A percentile compares a stretch with the other conserved stretches of the same genome.
Conservation (phyloP, 2,113 vertebrate genomes). For the Forbesichthys papilliferus region DNA sequence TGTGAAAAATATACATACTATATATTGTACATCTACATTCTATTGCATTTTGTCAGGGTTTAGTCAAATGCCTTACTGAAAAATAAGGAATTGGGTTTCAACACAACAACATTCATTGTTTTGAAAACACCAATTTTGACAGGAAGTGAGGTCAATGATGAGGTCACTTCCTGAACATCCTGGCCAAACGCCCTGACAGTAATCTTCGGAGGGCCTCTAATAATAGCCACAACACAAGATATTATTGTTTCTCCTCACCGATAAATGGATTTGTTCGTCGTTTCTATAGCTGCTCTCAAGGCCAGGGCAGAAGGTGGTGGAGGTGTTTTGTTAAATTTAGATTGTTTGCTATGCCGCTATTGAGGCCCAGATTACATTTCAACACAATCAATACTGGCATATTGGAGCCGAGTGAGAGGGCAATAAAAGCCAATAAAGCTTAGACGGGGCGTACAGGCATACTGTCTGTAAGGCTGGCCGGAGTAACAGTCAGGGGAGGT, state of each 20-base stretch:
- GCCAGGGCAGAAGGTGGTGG: slow-evolving; percentile 42
- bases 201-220: slow-evolving; percentile 25
- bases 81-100: neutral
- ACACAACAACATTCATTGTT: neutral
- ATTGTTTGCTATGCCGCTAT: slow-evolving; percentile 65
- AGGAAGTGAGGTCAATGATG: slow-evolving; percentile 55
- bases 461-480: slow-evolving; percentile 46
- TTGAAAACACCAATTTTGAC: slow-evolving; percentile 10
- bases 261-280: slow-evolving; percentile 57
- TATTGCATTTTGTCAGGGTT: no score
- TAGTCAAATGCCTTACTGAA: neutral
- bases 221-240: slow-evolving; percentile 41
- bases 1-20: no score
- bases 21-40: no score
- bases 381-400: slow-evolving; percentile 73
- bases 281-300: slow-evolving; percentile 37
- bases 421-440: slow-evolving; percentile 72
- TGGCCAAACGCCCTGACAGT: slow-evolving; percentile 23
- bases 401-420: slow-evolving; percentile 68
- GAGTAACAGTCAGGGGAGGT: slow-evolving; percentile 24
- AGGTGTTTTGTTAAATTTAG: slow-evolving; percentile 70
- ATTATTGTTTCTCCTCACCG: slow-evolving; percentile 20
- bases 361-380: slow-evolving; percentile 72
- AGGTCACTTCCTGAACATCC: slow-evolving; percentile 59
- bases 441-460: slow-evolving; percentile 38